These are phyloP conservation scores for Oreochromis mossambicus DNA, from an alignment of 2,797 vertebrate species.

Conservation along the genomic window DNA sequence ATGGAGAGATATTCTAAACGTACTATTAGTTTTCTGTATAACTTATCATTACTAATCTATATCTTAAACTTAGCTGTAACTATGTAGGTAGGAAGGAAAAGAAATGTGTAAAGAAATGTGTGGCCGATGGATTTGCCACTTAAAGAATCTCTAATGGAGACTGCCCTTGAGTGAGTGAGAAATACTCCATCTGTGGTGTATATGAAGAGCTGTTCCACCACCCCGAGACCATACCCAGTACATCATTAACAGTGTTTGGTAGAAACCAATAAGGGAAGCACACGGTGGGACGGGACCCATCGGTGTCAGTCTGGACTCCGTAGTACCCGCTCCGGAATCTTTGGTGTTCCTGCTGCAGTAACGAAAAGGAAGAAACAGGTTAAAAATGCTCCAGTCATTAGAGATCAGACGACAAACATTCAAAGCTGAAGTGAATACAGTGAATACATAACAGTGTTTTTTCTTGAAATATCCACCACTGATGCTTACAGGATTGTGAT, in stretches of 20 bases:
- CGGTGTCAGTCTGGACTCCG: neutral
- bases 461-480: neutral
- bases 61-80: too few relatives aligned
- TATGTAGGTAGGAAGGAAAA: too few relatives aligned
- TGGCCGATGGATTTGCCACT: too few relatives aligned
- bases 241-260: rapidly evolving
- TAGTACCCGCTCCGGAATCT: neutral
- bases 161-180: too few relatives aligned
- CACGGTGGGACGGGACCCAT: neutral
- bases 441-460: neutral
- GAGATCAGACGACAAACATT: neutral
- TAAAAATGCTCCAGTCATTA: neutral
- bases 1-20: too few relatives aligned
- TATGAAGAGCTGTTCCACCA: too few relatives aligned
- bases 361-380: neutral
- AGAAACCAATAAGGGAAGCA: neutral
- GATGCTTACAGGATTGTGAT: neutral
- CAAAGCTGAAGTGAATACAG: neutral
- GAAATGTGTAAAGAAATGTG: too few relatives aligned
- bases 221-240: too few relatives aligned
- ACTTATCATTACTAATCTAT: too few relatives aligned
- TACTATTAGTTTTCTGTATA: too few relatives aligned
- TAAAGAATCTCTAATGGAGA: too few relatives aligned
- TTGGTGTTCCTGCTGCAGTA: neutral
- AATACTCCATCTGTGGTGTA: too few relatives aligned